Conservation (phyloP, 1,140 invertebrate genomes). For the Papilio xuthus region DNA sequence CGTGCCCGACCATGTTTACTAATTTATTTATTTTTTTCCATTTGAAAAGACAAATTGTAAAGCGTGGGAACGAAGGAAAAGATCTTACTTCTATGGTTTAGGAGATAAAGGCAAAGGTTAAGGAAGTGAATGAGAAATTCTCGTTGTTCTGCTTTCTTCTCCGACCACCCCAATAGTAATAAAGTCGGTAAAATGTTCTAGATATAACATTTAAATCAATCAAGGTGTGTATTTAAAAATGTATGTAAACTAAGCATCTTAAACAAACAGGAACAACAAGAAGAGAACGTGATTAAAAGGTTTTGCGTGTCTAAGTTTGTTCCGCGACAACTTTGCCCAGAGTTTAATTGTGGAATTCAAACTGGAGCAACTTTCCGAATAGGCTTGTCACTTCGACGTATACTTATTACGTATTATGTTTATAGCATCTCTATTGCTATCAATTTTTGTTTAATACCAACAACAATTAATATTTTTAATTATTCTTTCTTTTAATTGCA, state of each 20-base stretch:
- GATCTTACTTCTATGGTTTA: too few species aligned
- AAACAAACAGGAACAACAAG: conserved; percentile 32
- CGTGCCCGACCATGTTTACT: neutral
- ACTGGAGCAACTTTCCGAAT: conserved; percentile 43
- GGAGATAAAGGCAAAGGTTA: neutral
- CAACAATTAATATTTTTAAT: neutral
- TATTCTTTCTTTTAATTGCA: too few species aligned
- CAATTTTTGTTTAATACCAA: neutral
- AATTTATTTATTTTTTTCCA: neutral
- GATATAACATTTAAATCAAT: neutral
- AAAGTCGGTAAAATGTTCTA: neutral
- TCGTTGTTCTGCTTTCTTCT: too few species aligned
- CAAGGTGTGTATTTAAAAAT: conserved; percentile 31
- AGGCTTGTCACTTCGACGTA: conserved; percentile 43
- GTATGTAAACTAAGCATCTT: neutral
- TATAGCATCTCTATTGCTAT: conserved; percentile 32
- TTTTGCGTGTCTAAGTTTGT: conserved; percentile 43
- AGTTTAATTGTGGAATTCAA: conserved; percentile 46
- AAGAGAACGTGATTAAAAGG: conserved; percentile 44
- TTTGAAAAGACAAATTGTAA: neutral
- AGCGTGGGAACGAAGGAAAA: too few species aligned
- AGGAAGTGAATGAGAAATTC: too few species aligned
- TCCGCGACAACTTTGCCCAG: conserved; percentile 31
- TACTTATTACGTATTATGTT: conserved; percentile 37
- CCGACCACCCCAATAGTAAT: neutral